Evolutionary conservation across 2,113 vertebrate species (phyloP), one percentile per base, ranked within the genome.

Genomic region (Chionodraco myersi): DNA sequence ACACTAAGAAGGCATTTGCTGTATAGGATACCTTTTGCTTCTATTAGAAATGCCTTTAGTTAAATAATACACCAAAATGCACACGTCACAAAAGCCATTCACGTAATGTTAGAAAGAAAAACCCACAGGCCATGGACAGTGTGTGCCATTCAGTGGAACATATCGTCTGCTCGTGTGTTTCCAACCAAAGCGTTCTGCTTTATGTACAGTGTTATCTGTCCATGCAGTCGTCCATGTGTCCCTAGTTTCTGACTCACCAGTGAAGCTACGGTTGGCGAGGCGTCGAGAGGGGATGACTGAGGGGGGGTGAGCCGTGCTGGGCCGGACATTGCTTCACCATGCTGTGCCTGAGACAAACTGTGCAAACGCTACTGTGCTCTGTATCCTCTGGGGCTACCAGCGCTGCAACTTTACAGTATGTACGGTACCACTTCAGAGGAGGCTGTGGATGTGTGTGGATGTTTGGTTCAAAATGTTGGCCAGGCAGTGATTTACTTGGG

Each of bases 271-370:
- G 69, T 77, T 26, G 79, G 85, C 84, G 89, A 90, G 86, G 71
- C 53, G n/a, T 82, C 15, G 48, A 77, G 77, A 72, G 69, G 74
- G 79, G 74, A 48, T 18, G 83, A 80, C 74, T 79, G 83, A 63
- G 75, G 61, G 75, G 60, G 2, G 79, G 67, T 53, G 84, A 74
- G 68, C 47, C 34, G 64, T 62, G 85, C 76, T 49, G 83, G 70
- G 69, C 79, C 10, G 72, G 83, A 83, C 89, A 58, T 83, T 82
- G 82, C 85, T 86, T 84, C 83, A 79, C 83, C 86, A 41, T 84
- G 85, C 87, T 91, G 83, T 87, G 92, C 94, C 93, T 94, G 92
- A 95, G 93, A 92, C 93, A 87, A 89, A 92, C 88, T 92, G 91
- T 93, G 93, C 91, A 93, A 93, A 92, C 65, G 80, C 89, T 89